These are phyloP conservation scores for Antennarius maculatus DNA, from an alignment of 2,797 vertebrate genomes.

Conservation along the genomic window DNA sequence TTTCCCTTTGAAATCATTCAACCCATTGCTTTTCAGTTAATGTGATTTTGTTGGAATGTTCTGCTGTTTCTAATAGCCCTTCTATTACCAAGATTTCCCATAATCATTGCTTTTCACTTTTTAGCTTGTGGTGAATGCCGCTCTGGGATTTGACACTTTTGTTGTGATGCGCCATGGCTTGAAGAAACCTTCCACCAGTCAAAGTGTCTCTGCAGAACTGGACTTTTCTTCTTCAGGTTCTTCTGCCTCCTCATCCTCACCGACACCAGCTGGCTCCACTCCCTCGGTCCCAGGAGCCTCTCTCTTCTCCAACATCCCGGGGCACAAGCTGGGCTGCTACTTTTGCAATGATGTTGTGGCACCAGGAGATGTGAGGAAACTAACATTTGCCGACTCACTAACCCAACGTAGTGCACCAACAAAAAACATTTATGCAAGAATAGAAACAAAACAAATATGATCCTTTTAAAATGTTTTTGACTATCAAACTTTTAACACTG, in stretches of 20 bases:
- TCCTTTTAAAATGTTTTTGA: too few species aligned
- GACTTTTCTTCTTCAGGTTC: conserved; percentile 79
- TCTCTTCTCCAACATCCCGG: conserved; percentile 97
- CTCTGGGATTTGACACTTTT: conserved; percentile 97
- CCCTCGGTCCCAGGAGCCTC: conserved; percentile 85
- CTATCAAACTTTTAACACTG: background rate
- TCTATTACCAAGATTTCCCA: background rate
- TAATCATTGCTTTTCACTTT: conserved; percentile 22
- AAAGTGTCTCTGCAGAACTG: conserved; percentile 70
- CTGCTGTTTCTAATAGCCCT: conserved; percentile 7
- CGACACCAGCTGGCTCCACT: conserved; percentile 65
- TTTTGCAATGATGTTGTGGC: conserved; percentile 99
- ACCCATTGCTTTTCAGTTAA: conserved; percentile 11
- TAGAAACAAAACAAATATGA: too few species aligned
- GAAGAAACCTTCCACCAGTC: conserved; percentile 80
- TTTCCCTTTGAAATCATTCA: conserved; percentile 5
- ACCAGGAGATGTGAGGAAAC: conserved; percentile 92
- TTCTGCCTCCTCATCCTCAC: conserved; percentile 78
- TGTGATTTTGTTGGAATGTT: conserved; percentile 30
- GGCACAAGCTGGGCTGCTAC: conserved; percentile 97
- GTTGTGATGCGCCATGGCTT: conserved; percentile 98
- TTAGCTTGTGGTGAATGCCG: conserved; percentile 94
- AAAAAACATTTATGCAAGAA: conserved; percentile 2
- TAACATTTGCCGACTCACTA: background rate
- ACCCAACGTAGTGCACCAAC: background rate